Base-by-base conservation (phyloP, 2,888 invertebrate genomes). In the Hypomecis punctinalis region DNA sequence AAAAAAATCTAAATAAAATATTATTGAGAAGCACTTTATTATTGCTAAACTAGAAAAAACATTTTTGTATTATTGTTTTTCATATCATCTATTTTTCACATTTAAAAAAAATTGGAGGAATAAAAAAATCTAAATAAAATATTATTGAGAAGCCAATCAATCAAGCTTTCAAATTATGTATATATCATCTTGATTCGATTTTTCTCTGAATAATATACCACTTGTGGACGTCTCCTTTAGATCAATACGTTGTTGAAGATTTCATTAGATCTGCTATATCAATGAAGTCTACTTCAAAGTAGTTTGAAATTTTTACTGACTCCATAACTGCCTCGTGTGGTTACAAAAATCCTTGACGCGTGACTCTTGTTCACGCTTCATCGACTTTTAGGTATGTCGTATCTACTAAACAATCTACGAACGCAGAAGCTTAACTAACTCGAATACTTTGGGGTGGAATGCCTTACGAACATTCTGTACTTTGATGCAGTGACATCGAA, bases 351-450 rank as follows among this genome's bases (percentile, higher is more conserved):
- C 86, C 82, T 83, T 84, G 85, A 85, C 89, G 88, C 91, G 91
- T 91, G 91, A 90, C 91, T 90, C 78, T 79, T 71, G 80, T 86
- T 88, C 85, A 86, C 86, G 91, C 89, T 84, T 80, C 84, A 90
- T 90, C 83, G 89, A 78, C 72, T 82, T 81, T 83, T 80, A 84
- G 89, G 82, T 84, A 91, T 91, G 88, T 79, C 78, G 76, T 86
- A 88, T 85, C 86, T 77, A 76, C 77, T 76, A 80, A 82, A 83
- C 85, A 75, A 83, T 86, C 85, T 84, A 83, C 78, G 78, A 80
- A 83, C 73, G 76, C 80, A 81, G 81, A 75, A 78, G 78, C 77
- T 72, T 76, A 73, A 76, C 75, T 76, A 80, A 83, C 83, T 80
- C 75, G 78, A 80, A 80, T 81, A 77, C 81, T 79, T 81, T 70